A percentile compares a stretch with the other conserved stretches of the same genome.
Evolutionary conservation across 2,797 vertebrate genomes (phyloP).

Genomic region (Spizella passerina): DNA sequence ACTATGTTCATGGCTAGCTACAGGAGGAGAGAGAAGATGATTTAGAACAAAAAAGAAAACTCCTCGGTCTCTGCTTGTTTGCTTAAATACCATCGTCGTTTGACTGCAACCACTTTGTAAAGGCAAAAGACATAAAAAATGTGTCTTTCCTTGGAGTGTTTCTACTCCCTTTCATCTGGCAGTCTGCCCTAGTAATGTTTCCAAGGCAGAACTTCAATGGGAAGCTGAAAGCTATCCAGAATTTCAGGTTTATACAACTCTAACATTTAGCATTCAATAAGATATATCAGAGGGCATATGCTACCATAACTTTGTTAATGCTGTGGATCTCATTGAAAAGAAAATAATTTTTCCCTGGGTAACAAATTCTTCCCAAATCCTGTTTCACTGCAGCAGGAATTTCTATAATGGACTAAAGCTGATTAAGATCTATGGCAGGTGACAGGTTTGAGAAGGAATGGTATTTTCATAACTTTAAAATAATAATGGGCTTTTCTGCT

Average conservation of each 20-base stretch:
- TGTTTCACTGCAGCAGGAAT: not conserved
- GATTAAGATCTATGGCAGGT: not conserved
- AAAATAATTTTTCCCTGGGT: not conserved
- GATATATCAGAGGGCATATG: constrained; percentile 19
- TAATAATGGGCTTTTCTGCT: not conserved
- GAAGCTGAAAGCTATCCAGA: constrained; percentile 15
- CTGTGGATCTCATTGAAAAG: not conserved
- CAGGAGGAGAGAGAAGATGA: not conserved
- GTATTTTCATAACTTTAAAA: constrained; percentile 18
- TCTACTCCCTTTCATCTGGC: not conserved
- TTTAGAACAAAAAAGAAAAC: not conserved
- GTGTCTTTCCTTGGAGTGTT: not conserved
- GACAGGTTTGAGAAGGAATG: not conserved
- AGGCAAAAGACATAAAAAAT: not conserved
- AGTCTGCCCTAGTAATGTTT: not conserved
- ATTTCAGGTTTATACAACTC: not conserved
- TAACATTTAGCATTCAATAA: constrained; percentile 10
- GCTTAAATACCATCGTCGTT: not conserved
- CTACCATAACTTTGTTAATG: constrained; percentile 4
- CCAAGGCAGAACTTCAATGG: constrained; percentile 35
- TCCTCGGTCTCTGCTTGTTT: not conserved
- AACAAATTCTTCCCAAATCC: not conserved
- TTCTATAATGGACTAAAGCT: not conserved
- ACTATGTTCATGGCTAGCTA: not conserved
- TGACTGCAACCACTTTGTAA: not conserved